Conservation (phyloP, 2,113 vertebrate species). For the Austrofundulus limnaeus region DNA sequence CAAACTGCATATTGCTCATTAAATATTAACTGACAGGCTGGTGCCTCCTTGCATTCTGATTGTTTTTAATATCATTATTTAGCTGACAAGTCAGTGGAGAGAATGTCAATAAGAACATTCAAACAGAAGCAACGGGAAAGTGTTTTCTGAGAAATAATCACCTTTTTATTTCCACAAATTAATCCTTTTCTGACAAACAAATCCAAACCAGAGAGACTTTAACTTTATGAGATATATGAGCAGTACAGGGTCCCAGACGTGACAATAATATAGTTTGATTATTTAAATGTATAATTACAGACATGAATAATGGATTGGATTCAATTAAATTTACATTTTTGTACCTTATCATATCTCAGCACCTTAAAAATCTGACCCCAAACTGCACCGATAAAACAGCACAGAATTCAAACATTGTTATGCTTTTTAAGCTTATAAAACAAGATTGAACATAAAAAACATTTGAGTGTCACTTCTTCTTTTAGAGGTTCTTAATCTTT, state of each 20-base stretch:
- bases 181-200: conserved; percentile 1
- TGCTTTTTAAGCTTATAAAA: too few relatives aligned
- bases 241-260: not conserved
- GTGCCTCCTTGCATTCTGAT: conserved; percentile 59
- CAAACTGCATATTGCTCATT: conserved; percentile 67
- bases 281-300: conserved; percentile 25
- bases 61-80: conserved; percentile 51
- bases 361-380: not conserved
- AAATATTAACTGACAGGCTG: conserved; percentile 69
- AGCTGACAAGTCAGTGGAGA: conserved; percentile 15
- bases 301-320: conserved; percentile 12
- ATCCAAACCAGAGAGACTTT: not conserved
- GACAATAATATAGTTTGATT: not conserved
- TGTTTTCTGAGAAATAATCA: conserved; percentile 26
- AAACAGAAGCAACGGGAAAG: conserved; percentile 17
- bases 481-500: too few relatives aligned
- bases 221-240: not conserved
- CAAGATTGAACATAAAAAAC: too few relatives aligned
- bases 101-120: conserved; percentile 46
- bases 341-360: not conserved
- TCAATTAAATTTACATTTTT: conserved; percentile 1
- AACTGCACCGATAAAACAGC: too few relatives aligned
- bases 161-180: conserved; percentile 22
- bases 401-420: too few relatives aligned
- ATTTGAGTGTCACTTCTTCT: too few relatives aligned